Percentiles rank a stretch among this genome's conserved stretches.
Evolutionary conservation across 2,797 vertebrate species (phyloP).

Genomic region (Cryptoblepharus egeriae): DNA sequence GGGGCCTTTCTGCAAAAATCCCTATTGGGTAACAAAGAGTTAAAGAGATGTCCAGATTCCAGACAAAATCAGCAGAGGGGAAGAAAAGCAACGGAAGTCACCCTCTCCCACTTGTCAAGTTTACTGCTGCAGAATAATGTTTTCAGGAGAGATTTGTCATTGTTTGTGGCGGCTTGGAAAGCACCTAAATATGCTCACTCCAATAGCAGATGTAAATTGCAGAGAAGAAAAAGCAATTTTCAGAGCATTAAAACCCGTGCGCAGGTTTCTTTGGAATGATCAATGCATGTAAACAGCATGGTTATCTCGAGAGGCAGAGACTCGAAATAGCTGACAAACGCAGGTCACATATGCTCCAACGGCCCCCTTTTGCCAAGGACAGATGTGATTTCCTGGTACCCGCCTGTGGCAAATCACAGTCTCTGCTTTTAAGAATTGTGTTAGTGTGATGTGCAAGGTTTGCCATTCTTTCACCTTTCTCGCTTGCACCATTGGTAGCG

Average conservation of each 20-base stretch:
- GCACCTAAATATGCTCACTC: conserved; percentile 73
- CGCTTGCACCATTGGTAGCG: not conserved
- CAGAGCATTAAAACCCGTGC: conserved; percentile 73
- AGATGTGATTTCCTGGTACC: not conserved
- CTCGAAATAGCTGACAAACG: conserved; percentile 12
- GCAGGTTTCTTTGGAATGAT: conserved; percentile 72
- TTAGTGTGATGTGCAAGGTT: not conserved
- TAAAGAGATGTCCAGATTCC: not conserved
- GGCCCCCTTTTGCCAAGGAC: not conserved
- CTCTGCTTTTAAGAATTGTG: no score
- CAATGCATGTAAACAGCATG: conserved; percentile 67
- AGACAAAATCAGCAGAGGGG: not conserved
- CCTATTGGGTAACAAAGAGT: not conserved
- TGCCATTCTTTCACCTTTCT: not conserved
- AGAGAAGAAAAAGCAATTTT: conserved; percentile 77
- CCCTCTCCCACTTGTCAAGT: conserved; percentile 51
- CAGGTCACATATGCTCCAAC: not conserved
- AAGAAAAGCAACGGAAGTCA: conserved; percentile 30
- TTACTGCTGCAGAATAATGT: conserved; percentile 62
- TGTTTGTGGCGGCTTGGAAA: conserved; percentile 73
- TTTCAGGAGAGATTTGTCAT: conserved; percentile 72
- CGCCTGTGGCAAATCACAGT: not conserved
- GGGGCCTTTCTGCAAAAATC: not conserved
- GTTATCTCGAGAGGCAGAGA: conserved; percentile 61
- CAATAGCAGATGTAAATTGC: conserved; percentile 75